A percentile compares a stretch with the other conserved stretches of the same genome.
phyloP scores from a whole-genome alignment of 2,113 vertebrate genomes.

The Cephalophus harveyi region DNA sequence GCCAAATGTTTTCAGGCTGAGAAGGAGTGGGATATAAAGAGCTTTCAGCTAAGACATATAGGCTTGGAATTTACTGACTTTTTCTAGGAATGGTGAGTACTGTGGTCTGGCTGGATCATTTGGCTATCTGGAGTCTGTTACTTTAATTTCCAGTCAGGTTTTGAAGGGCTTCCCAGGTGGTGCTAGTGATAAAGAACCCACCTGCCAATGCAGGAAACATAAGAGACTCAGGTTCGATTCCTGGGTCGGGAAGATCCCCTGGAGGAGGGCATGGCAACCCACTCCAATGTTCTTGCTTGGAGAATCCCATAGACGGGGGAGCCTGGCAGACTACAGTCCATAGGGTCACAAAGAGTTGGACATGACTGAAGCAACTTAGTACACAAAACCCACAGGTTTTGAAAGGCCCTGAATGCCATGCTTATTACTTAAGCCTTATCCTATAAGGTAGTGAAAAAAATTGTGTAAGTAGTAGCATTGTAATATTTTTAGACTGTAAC shows the following conservation, averaged over 20 bases:
- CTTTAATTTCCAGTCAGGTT: background rate
- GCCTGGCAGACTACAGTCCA: background rate
- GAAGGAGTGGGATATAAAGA: slow-evolving; percentile 11
- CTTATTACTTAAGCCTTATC: background rate
- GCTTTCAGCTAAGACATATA: background rate
- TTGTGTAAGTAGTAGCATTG: background rate
- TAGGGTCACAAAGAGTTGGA: background rate
- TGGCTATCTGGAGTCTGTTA: background rate
- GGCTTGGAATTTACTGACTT: background rate
- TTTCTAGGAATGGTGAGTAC: background rate
- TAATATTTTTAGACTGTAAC: background rate
- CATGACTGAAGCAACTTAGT: background rate
- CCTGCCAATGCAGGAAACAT: background rate
- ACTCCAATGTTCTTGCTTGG: background rate
- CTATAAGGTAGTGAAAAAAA: background rate
- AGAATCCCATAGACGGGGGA: background rate
- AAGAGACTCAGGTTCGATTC: background rate
- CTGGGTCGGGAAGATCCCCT: background rate
- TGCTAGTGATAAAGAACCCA: background rate
- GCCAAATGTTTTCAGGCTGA: slow-evolving; percentile 14
- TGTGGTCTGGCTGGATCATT: background rate
- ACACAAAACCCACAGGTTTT: background rate
- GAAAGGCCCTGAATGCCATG: background rate
- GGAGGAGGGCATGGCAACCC: background rate
- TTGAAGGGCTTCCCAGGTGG: background rate